Base-by-base conservation (phyloP, 2,888 invertebrate genomes). In the Lithophane semibrunnea region DNA sequence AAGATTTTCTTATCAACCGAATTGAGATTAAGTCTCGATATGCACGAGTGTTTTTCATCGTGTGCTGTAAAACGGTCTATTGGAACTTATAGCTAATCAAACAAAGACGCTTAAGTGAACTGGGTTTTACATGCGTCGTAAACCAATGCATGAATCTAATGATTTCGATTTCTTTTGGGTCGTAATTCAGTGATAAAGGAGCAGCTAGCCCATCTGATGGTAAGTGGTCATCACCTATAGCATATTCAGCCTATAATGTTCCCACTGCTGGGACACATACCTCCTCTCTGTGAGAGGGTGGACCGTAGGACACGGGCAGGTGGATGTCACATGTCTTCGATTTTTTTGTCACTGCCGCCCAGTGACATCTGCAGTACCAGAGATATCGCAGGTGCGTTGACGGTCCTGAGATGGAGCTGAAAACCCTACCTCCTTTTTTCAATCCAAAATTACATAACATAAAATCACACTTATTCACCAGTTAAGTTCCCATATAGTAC, bases 1-100 rank as follows among this genome's bases (percentile, higher is more conserved):
- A 37, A 52, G 9, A 67, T n/a, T 67, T n/a, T 68, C 21, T 63
- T 75, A 75, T 75, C n/a, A 18, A 7, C 21, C 4, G 12, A 16
- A 21, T 49, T 60, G 18, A n/a, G 9, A n/a, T 24, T 24, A 10
- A 24, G 16, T 2, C 13, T 16, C 54, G n/a, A 21, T 24, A 10
- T 16, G 42, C 58, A 42, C 49, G 24, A 73, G 58, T 73, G 42
- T 42, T 10, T 60, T 73, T 73, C 21, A 60, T 49, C 9, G 5
- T 2, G 13, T 24, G 16, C 16, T 13, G 16, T 74, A 10, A 24
- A 60, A 73, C 10, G 73, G 58, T 49, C 37, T 58, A 21, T 21
- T 74, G 47, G 13, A 37, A 49, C n/a, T n/a, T 16, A 21, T 18
- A 37, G 29, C n/a, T 42, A 42, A 68, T 42, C n/a, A 37, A 58